Percentiles rank a stretch among this genome's conserved stretches.
Conservation (phyloP, 2,888 invertebrate genomes). For the Ectobius pallidus region DNA sequence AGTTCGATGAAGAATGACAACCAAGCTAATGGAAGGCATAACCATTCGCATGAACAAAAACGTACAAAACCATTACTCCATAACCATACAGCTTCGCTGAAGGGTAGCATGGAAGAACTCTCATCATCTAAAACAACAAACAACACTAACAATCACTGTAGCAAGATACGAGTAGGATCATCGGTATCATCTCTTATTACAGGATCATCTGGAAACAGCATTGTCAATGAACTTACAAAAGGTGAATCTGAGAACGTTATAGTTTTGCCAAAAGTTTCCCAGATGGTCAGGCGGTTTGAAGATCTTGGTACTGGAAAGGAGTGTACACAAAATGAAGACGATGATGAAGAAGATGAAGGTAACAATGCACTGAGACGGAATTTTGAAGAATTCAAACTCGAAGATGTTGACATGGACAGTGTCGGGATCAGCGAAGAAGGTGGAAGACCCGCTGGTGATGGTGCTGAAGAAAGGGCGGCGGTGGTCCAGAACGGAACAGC, state of each 20-base stretch:
- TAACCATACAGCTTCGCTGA: background rate
- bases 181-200: slow-evolving; percentile 45
- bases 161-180: slow-evolving; percentile 42
- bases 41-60: background rate
- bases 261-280: slow-evolving; percentile 49
- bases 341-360: slow-evolving; percentile 63
- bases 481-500: slow-evolving; percentile 52
- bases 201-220: slow-evolving; percentile 41
- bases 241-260: slow-evolving; percentile 14
- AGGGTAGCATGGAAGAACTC: background rate
- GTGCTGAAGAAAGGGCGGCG: slow-evolving; percentile 53
- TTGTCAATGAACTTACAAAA: slow-evolving; percentile 41
- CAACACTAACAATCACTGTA: background rate
- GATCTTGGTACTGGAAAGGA: slow-evolving; percentile 50
- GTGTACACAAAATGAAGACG: slow-evolving; percentile 44
- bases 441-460: slow-evolving; percentile 42
- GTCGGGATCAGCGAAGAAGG: slow-evolving; percentile 42
- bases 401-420: slow-evolving; percentile 67
- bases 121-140: background rate
- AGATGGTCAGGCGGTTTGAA: slow-evolving; percentile 54
- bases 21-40: background rate
- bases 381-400: slow-evolving; percentile 80
- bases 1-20: slow-evolving; percentile 8
- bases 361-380: slow-evolving; percentile 75
- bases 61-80: background rate